phyloP scores from a whole-genome alignment of 2,797 vertebrate genomes.

The Anabas testudineus region DNA sequence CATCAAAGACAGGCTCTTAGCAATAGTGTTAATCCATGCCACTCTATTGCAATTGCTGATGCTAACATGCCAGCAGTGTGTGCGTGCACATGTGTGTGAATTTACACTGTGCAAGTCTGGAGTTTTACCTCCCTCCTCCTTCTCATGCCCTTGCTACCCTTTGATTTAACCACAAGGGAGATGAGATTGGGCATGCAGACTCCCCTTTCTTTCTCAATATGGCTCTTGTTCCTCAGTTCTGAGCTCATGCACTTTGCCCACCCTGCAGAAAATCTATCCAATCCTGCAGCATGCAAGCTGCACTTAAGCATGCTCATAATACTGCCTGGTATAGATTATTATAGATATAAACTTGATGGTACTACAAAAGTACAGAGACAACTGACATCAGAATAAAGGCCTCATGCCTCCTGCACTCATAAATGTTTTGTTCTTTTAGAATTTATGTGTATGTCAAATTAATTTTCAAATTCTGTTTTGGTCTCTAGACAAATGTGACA shows the following conservation, averaged over 20 bases:
- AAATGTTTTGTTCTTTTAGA: slow-evolving; percentile 24
- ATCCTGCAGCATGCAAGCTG: slow-evolving; percentile 23
- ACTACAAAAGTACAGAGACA: slow-evolving; percentile 43
- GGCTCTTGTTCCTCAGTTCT: slow-evolving; percentile 54
- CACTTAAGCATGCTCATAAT: slow-evolving; percentile 11
- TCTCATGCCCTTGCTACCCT: slow-evolving; percentile 31
- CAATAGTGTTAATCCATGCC: slow-evolving; percentile 71
- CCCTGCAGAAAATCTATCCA: slow-evolving; percentile 42
- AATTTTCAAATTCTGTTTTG: slow-evolving; percentile 11
- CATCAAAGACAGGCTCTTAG: slow-evolving; percentile 81
- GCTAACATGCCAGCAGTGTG: slow-evolving; percentile 59
- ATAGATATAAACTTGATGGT: slow-evolving; percentile 60
- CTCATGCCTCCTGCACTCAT: background rate
- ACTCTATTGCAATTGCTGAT: slow-evolving; percentile 69
- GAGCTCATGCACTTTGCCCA: slow-evolving; percentile 60
- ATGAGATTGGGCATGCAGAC: slow-evolving; percentile 67
- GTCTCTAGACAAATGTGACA: slow-evolving; percentile 43
- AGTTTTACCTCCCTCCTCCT: slow-evolving; percentile 42
- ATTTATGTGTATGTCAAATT: slow-evolving; percentile 35
- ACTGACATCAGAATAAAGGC: slow-evolving; percentile 15
- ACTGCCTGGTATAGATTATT: slow-evolving; percentile 23
- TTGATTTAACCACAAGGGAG: slow-evolving; percentile 55
- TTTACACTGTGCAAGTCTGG: slow-evolving; percentile 34
- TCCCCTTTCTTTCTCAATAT: slow-evolving; percentile 49
- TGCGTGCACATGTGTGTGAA: slow-evolving; percentile 28